Percentiles rank a stretch among this genome's conserved stretches.
Evolutionary conservation across 2,888 invertebrate species (phyloP).

Genomic region (Caenorhabditis panamensis): DNA sequence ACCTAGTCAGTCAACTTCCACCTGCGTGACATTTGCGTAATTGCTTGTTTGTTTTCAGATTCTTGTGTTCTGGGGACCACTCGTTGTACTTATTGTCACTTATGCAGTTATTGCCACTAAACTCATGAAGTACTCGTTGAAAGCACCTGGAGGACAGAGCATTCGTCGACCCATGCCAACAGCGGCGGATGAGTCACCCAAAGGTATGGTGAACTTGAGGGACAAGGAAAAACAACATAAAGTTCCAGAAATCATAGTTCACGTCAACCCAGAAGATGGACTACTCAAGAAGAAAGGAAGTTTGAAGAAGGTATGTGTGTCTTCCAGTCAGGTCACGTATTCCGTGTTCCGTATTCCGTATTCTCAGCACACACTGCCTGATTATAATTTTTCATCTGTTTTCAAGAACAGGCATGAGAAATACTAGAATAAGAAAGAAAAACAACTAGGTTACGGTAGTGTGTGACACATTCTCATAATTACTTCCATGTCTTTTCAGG

Average conservation of each 20-base stretch:
- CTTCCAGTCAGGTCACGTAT: neutral
- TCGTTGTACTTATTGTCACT: constrained; percentile 71
- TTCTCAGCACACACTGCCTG: neutral
- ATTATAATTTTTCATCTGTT: constrained; percentile 28
- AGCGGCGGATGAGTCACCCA: constrained; percentile 44
- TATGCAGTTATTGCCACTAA: constrained; percentile 77
- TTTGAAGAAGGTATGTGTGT: constrained; percentile 31
- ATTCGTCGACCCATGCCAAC: constrained; percentile 41
- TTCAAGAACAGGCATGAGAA: neutral
- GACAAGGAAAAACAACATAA: neutral
- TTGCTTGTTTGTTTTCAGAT: constrained; percentile 63
- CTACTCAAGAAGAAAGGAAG: constrained; percentile 44
- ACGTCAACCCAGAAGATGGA: constrained; percentile 46
- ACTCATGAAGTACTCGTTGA: constrained; percentile 73
- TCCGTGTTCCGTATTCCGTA: neutral
- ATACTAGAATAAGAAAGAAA: neutral
- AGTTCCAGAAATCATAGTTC: constrained; percentile 46
- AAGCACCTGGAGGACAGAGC: constrained; percentile 55
- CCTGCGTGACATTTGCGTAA: neutral
- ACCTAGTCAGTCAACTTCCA: constrained; percentile 66
- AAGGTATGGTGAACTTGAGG: constrained; percentile 21
- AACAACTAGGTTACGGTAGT: constrained; percentile 23
- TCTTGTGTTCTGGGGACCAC: constrained; percentile 80
- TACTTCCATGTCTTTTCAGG: constrained; percentile 29
- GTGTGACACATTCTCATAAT: constrained; percentile 17